Base-by-base conservation (phyloP, 2,113 vertebrate genomes). In the Talpa occidentalis region DNA sequence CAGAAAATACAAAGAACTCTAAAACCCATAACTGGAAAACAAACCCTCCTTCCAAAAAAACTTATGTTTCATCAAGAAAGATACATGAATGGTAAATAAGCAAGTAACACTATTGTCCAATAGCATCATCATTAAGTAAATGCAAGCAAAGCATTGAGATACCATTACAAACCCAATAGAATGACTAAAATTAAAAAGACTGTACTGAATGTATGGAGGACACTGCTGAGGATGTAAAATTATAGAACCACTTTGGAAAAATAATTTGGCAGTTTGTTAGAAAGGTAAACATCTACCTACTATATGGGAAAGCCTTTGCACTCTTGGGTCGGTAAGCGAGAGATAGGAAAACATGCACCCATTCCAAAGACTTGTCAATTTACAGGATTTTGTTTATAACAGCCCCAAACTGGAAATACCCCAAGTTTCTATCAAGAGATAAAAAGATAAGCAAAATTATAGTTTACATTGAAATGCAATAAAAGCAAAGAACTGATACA, bases 21-120 rank as follows among this genome's bases (percentile, higher is more conserved):
- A 69, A 89, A 94, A 92, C 26, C 54, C 26, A 28, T 81, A 59
- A 77, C 83, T 28, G 78, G n/a, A 77, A 90, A 78, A 28, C 49
- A 26, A 83, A 73, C 11, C 73, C 44, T 22, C 60, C 44, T 8
- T 21, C 54, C 54, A 4, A 56, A 22, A 56, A 21, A 90, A 77
- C 62, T 52, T 59, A 72, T 16, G 90, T 21, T 66, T 90, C 30
- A 60, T 15, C 4, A 22, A 82, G 42, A n/a, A 83, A 92, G n/a
- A 67, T 77, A 70, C 2, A 16, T 37, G 30, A 24, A 60, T 89
- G n/a, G 24, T 32, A 92, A 86, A 73, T 54, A 72, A 92, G 22
- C 62, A 78, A 44, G n/a, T 92, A 54, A 56, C 21, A 73, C 40
- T 64, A 16, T 85, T 56, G 14, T 10, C 42, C 64, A 73, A 24